phyloP scores from a whole-genome alignment of 2,797 vertebrate species.

The Pipistrellus nathusii region DNA sequence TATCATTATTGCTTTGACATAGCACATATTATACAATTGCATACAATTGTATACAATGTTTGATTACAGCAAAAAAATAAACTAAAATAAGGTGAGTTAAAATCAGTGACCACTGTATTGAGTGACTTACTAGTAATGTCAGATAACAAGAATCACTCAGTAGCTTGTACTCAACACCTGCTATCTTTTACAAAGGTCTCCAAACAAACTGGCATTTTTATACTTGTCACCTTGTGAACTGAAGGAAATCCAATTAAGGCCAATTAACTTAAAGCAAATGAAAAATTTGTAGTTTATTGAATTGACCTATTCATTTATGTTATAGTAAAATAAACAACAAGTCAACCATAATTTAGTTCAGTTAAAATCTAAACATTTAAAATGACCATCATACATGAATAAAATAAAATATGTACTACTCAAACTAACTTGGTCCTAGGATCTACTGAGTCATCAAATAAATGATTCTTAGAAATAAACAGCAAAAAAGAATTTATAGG shows the following conservation, averaged over 20 bases:
- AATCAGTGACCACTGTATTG: not conserved
- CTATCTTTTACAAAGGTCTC: constrained; percentile 11
- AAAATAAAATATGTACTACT: not conserved
- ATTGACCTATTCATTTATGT: not conserved
- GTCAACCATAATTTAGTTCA: constrained; percentile 7
- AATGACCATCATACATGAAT: not conserved
- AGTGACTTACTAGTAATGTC: not conserved
- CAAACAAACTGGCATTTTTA: not conserved
- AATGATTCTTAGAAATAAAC: not conserved
- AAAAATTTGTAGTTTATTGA: not conserved
- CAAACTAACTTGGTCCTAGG: not conserved
- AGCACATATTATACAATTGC: not conserved
- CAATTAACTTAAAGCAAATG: constrained; percentile 15
- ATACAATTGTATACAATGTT: not conserved
- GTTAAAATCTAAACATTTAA: not conserved
- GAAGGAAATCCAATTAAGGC: not conserved
- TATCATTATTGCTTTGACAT: not conserved
- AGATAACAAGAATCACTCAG: not conserved
- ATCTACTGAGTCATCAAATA: not conserved
- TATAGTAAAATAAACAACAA: not conserved
- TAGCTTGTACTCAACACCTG: not conserved
- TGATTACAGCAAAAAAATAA: not conserved
- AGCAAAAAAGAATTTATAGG: not conserved
- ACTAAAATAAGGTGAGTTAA: not conserved
- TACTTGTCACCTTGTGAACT: not conserved